Percentiles rank a stretch among this genome's conserved stretches.
These are phyloP conservation scores for Gonioctena quinquepunctata DNA, from an alignment of 1,140 invertebrate species.

Conservation along the genomic window DNA sequence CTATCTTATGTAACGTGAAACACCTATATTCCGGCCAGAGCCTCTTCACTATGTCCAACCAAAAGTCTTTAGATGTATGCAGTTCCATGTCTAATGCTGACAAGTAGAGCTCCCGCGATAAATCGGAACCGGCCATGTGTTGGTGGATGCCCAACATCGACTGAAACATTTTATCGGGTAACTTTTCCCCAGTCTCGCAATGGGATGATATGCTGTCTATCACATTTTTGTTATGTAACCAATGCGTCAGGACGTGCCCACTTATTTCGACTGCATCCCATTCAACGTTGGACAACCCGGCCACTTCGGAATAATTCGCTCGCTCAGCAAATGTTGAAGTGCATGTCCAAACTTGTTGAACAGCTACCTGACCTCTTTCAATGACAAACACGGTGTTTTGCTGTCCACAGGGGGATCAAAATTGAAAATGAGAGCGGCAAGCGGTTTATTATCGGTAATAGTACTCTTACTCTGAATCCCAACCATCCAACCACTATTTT, in stretches of 20 bases:
- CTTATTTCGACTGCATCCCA: slow-evolving; percentile 87
- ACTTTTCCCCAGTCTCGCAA: slow-evolving; percentile 70
- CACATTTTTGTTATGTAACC: slow-evolving; percentile 73
- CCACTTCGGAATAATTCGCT: slow-evolving; percentile 79
- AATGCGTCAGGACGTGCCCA: slow-evolving; percentile 79
- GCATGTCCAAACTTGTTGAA: slow-evolving; percentile 86
- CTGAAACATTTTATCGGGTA: slow-evolving; percentile 69
- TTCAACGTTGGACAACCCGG: slow-evolving; percentile 84
- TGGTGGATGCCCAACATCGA: slow-evolving; percentile 67
- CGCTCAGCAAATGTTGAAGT: slow-evolving; percentile 79
- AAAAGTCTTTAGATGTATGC: slow-evolving; percentile 76
- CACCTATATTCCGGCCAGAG: slow-evolving; percentile 79
- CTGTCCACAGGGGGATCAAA: slow-evolving; percentile 67
- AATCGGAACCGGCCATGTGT: slow-evolving; percentile 77
- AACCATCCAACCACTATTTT: slow-evolving; percentile 67
- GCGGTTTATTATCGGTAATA: slow-evolving; percentile 64
- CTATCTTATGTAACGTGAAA: slow-evolving; percentile 73
- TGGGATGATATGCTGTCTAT: slow-evolving; percentile 75
- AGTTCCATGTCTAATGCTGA: slow-evolving; percentile 85
- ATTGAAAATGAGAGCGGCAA: slow-evolving; percentile 82
- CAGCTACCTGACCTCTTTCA: slow-evolving; percentile 74
- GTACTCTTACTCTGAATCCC: slow-evolving; percentile 70
- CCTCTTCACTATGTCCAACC: slow-evolving; percentile 74
- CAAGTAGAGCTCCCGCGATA: slow-evolving; percentile 82
- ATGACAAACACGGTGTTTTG: slow-evolving; percentile 72